Evolutionary conservation across 2,888 invertebrate species (phyloP), one percentile per base, ranked within the genome.

Genomic region (Cetonia aurata): DNA sequence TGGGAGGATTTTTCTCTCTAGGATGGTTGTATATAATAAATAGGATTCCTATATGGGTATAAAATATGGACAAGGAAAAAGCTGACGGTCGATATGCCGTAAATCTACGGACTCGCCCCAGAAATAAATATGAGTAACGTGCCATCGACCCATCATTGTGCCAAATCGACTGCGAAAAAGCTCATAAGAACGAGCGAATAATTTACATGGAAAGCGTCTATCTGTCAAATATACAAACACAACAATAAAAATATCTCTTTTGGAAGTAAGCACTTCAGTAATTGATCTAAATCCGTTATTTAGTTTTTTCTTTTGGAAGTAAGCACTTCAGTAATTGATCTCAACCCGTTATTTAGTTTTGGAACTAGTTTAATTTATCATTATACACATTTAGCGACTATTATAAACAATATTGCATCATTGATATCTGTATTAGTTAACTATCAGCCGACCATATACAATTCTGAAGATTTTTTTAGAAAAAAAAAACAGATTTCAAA

Each of bases 121-220:
- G 50, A 37, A 65, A 65, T 65, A 65, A 65, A 65, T 65, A 65
- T 65, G 62, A 33, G 62, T 65, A 65, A 65, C 62, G 48, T 65
- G 37, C 62, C 41, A 65, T 65, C 62, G 37, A 37, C 62, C 50
- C 19, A 50, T 37, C 62, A 52, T 65, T 50, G 50, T 65, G 50
- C 52, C 50, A 65, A 65, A 65, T 65, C 62, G 52, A 65, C 50
- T 65, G 62, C 50, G 62, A 50, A 48, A 50, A 13, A 37, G 9
- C 25, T 17, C 17, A 17, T 33, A 37, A 9, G 41, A 41, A 65
- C 50, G 37, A 50, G 12, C 41, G 37, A 50, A 50, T 50, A 65
- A 44, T 52, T 37, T 65, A 41, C 15, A 65, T 48, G 9, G 13
- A 48, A 33, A 62, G 48, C 48, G 33, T 33, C 62, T 42, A 31